Evolutionary conservation across 2,113 vertebrate genomes (phyloP), one percentile per base, ranked within the genome.

Genomic region (Alaudala cheleensis): DNA sequence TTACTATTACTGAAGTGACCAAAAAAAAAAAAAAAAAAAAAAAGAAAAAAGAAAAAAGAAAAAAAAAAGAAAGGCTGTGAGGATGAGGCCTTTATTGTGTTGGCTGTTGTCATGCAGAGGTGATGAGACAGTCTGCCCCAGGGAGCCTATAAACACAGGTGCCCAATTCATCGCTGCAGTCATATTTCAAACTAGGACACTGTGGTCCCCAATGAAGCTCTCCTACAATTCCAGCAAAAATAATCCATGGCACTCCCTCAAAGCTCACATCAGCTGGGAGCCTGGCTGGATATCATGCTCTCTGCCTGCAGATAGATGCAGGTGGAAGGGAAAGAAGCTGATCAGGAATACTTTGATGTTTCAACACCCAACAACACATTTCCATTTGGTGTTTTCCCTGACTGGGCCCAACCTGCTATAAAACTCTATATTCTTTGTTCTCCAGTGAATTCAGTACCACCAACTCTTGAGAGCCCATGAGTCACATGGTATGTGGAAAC

Each of bases 61-160:
- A 53, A 26, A 16, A 77, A 40, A 66, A 45, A 58, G 28, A 47
- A 42, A 53, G 4, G 23, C 51, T 51, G 67, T 73, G 39, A 69
- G 71, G 85, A 90, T 47, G 60, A 47, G 74, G 34, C 29, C 74
- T 80, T 96, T 57, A 91, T 94, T 88, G 90, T 76, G 51, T 54
- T 56, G 65, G 79, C 74, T 92, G 67, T 93, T 90, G 92, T 90
- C 90, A 90, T 16, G 71, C 67, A 77, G 85, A 90, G 67, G 60
- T 37, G 81, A 90, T 95, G 94, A 96, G 94, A 69, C 92, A 95
- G n/a, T 34, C 49, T 82, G 90, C 92, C 90, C 64, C 67, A 73
- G 85, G 93, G 92, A 44, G 33, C 51, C 90, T 44, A 90, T 96
- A 96, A 97, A 96, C 64, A 47, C 0, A 1, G 60, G 14, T 44